Conservation (phyloP, 2,113 vertebrate genomes). For the Phrynosoma platyrhinos region DNA sequence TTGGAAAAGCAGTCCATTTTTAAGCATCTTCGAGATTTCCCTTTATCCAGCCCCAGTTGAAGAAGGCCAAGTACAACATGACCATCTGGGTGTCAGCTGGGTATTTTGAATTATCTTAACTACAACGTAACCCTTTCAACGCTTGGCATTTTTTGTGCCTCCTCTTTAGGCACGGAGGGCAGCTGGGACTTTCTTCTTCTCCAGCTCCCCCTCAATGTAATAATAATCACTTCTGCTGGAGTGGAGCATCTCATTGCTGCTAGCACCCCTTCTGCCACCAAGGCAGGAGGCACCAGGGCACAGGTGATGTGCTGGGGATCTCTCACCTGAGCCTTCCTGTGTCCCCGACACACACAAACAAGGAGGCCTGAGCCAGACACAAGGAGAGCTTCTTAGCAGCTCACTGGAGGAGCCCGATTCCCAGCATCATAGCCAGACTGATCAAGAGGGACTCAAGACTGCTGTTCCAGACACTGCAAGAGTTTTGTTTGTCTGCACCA, state of each 20-base stretch:
- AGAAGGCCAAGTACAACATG: not conserved
- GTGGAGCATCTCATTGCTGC: not conserved
- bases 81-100: no score
- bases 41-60: not conserved
- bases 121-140: no score
- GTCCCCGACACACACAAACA: no score
- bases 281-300: not conserved
- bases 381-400: not conserved
- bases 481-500: no score
- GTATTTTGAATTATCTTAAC: not conserved
- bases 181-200: not conserved
- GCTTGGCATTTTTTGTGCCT: no score
- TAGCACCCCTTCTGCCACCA: not conserved
- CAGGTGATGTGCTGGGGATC: not conserved
- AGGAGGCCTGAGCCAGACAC: not conserved
- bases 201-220: not conserved
- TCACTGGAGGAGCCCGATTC: not conserved
- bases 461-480: no score
- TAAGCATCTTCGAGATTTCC: not conserved
- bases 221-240: accelerated
- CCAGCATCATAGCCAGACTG: not conserved
- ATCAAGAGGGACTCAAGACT: not conserved
- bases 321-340: not conserved
- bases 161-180: not conserved
- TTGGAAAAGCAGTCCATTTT: not conserved